Evolutionary conservation across 2,113 vertebrate species (phyloP).

Genomic region (Lates calcarifer): DNA sequence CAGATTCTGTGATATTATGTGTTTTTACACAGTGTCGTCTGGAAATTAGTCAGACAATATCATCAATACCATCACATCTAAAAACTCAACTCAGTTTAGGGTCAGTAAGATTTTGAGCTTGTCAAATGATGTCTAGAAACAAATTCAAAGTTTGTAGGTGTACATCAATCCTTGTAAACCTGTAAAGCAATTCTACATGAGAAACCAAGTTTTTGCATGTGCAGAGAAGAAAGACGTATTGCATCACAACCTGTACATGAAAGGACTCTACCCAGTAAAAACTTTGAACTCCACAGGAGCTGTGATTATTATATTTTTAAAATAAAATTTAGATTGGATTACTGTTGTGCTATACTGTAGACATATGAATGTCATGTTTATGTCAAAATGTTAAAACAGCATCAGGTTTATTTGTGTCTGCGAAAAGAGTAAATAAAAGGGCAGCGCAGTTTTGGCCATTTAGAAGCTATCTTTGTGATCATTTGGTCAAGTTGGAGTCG

Average conservation of each 20-base stretch:
- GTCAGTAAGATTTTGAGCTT: neutral
- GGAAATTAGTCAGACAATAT: neutral
- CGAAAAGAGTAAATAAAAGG: neutral
- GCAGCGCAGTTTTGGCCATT: constrained; percentile 25
- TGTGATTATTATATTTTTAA: too few relatives aligned
- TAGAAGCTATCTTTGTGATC: constrained; percentile 62
- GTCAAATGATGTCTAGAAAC: neutral
- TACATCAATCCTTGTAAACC: neutral
- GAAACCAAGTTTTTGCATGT: neutral
- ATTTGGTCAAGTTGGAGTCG: constrained; percentile 46
- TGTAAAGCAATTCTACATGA: too few relatives aligned
- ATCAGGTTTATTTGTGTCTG: neutral
- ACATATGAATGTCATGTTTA: neutral
- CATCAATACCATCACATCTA: neutral
- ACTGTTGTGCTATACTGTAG: neutral
- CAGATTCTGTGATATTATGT: neutral
- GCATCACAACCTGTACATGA: too few relatives aligned
- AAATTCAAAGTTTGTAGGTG: neutral
- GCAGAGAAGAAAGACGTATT: too few relatives aligned
- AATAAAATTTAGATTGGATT: too few relatives aligned
- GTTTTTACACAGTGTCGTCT: neutral
- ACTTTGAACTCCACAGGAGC: too few relatives aligned
- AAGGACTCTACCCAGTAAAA: too few relatives aligned
- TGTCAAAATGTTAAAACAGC: neutral
- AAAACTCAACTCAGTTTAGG: neutral